A percentile compares a stretch with the other conserved stretches of the same genome.
Conservation (phyloP, 2,888 invertebrate species). For the Taphrorychus bicolor region DNA sequence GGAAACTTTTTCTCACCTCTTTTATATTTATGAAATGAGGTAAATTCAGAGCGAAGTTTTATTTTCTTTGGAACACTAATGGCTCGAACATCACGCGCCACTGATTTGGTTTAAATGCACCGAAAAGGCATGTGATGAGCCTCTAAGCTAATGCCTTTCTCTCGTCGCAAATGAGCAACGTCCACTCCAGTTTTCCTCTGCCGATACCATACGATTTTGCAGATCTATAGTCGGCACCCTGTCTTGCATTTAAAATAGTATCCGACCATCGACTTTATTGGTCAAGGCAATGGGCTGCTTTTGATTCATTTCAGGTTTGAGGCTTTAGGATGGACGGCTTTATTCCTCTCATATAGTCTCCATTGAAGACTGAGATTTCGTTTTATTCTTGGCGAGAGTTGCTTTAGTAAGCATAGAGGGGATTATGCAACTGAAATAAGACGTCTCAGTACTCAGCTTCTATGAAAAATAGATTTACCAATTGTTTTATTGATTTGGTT, state of each 20-base stretch:
- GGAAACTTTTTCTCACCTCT: conserved; percentile 9
- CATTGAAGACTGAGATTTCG: neutral
- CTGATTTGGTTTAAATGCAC: neutral
- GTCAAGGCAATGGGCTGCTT: neutral
- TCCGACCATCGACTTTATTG: neutral
- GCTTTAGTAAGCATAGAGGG: no score
- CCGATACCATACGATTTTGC: conserved; percentile 23
- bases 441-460: no score
- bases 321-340: neutral
- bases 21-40: conserved; percentile 10
- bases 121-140: neutral
- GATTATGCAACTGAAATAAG: no score
- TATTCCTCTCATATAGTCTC: neutral
- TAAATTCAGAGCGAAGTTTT: neutral
- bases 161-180: conserved; percentile 1
- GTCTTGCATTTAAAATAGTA: conserved; percentile 1
- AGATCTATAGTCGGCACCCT: conserved; percentile 17
- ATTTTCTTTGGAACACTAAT: neutral
- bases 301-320: neutral
- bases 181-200: conserved; percentile 12
- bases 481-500: no score
- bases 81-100: neutral
- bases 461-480: no score
- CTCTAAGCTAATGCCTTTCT: conserved; percentile 23
- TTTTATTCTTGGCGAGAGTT: neutral